Percentiles rank a stretch among this genome's conserved stretches.
Evolutionary conservation across 2,888 invertebrate species (phyloP).

Genomic region (Nezara viridula): DNA sequence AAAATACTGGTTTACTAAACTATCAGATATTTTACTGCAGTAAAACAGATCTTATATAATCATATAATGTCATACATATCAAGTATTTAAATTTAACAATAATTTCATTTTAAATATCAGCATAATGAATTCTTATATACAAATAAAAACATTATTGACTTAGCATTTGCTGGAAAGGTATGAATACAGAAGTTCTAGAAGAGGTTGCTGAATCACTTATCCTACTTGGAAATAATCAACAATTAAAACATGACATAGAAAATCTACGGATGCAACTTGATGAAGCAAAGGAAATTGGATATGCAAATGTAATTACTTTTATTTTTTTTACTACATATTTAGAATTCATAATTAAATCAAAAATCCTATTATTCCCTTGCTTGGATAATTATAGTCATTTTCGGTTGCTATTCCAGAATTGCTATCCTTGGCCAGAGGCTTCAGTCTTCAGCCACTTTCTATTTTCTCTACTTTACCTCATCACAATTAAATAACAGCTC

Average conservation of each 20-base stretch:
- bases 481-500: too few relatives aligned
- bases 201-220: not conserved
- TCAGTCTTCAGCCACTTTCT: too few relatives aligned
- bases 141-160: conserved; percentile 37
- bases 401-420: too few relatives aligned
- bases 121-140: not conserved
- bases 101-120: not conserved
- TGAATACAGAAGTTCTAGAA: conserved; percentile 39
- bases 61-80: not conserved
- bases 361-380: not conserved
- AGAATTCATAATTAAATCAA: not conserved
- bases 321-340: not conserved
- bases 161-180: conserved; percentile 46
- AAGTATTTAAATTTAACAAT: not conserved
- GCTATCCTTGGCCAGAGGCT: too few relatives aligned
- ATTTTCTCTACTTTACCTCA: too few relatives aligned
- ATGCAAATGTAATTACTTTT: not conserved
- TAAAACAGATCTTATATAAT: not conserved
- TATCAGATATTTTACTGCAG: not conserved
- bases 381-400: not conserved
- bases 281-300: conserved; percentile 3
- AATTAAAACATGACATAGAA: not conserved
- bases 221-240: not conserved
- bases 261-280: conserved; percentile 9
- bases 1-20: not conserved